Evolutionary conservation across 2,888 invertebrate genomes (phyloP).

Genomic region (Lordiphosa fenestrarum): DNA sequence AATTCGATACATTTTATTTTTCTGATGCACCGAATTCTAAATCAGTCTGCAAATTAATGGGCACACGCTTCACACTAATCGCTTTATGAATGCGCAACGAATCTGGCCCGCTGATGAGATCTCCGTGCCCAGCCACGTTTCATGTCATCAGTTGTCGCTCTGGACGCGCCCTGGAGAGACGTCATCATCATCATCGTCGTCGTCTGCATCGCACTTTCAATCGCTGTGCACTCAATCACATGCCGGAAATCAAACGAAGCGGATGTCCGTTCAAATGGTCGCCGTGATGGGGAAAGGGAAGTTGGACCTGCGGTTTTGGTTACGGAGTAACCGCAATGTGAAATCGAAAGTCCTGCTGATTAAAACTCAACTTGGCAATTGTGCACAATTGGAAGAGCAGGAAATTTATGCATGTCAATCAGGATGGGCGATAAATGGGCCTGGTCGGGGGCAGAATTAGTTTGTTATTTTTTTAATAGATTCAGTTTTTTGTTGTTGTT

Average conservation of each 20-base stretch:
- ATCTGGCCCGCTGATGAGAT: constrained; percentile 33
- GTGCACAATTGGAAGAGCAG: constrained; percentile 45
- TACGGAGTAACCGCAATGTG: constrained; percentile 58
- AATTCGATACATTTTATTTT: constrained; percentile 44
- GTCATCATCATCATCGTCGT: constrained; percentile 4
- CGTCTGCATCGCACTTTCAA: constrained; percentile 30
- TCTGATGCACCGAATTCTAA: constrained; percentile 42
- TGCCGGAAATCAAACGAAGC: constrained; percentile 73
- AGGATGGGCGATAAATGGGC: constrained; percentile 31
- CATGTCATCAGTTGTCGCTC: constrained; percentile 23
- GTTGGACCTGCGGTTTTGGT: constrained; percentile 26
- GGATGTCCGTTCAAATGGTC: constrained; percentile 68
- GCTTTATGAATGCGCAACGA: constrained; percentile 49
- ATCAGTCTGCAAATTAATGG: constrained; percentile 57
- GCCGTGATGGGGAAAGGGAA: constrained; percentile 15
- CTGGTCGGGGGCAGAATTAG: not conserved
- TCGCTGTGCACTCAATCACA: constrained; percentile 68
- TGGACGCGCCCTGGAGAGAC: not conserved
- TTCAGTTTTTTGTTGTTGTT: constrained; percentile 34
- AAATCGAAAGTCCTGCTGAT: constrained; percentile 71
- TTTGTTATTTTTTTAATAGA: not conserved
- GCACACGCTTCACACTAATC: constrained; percentile 62
- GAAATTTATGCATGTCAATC: constrained; percentile 74
- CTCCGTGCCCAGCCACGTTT: constrained; percentile 21
- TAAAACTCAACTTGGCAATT: constrained; percentile 57